phyloP scores from a whole-genome alignment of 2,113 vertebrate species.

The Amphilophus citrinellus region DNA sequence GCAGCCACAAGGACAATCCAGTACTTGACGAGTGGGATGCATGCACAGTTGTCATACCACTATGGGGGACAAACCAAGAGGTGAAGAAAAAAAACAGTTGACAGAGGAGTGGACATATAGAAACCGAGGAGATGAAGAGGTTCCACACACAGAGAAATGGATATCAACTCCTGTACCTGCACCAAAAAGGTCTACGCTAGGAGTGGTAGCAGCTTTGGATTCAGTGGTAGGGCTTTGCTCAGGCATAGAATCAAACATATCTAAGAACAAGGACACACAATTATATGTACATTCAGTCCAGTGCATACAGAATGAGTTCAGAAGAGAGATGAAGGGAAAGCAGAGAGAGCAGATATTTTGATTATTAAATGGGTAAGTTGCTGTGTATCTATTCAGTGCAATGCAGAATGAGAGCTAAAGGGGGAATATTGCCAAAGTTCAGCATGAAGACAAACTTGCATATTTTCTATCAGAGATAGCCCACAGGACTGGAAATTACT shows the following conservation, averaged over 20 bases:
- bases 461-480: neutral
- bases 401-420: conserved; percentile 59
- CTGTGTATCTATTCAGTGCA: conserved; percentile 48
- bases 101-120: conserved; percentile 66
- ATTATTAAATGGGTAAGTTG: conserved; percentile 29
- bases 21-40: conserved; percentile 57
- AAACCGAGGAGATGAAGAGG: conserved; percentile 73
- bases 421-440: conserved; percentile 42
- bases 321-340: conserved; percentile 58
- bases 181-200: conserved; percentile 99
- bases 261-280: conserved; percentile 95
- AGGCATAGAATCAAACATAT: conserved; percentile 98
- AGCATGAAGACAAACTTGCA: neutral
- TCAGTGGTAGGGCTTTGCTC: conserved; percentile 90
- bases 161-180: conserved; percentile 89
- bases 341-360: conserved; percentile 57
- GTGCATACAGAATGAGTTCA: conserved; percentile 69
- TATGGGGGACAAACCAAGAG: conserved; percentile 78
- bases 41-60: conserved; percentile 81
- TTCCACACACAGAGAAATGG: conserved; percentile 77
- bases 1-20: conserved; percentile 62
- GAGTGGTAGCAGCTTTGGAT: conserved; percentile 93
- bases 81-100: conserved; percentile 56
- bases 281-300: conserved; percentile 75
- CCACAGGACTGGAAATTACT: neutral